Evolutionary conservation across 1,140 invertebrate species (phyloP), one percentile per base, ranked within the genome.

Genomic region (Camponotus vicinus): DNA sequence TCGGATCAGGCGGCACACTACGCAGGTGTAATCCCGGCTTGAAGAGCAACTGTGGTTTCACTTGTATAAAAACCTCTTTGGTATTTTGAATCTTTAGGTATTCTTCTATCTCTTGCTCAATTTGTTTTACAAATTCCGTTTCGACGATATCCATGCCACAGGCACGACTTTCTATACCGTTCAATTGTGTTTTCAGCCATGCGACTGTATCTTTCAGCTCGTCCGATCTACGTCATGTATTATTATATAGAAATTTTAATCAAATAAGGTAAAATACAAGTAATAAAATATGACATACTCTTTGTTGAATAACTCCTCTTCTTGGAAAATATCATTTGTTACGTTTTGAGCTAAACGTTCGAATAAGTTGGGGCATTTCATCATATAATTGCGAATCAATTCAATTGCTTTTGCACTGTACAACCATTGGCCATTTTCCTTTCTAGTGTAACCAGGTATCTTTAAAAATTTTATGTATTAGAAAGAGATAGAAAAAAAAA

Each of bases 371-470:
- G 98, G 97, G 95, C 97, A 99, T 84, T 96, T 95, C 11, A 94
- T 71, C 83, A 97, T 96, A 92, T 98, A 99, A 3, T 95, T 93
- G 37, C 94, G 91, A 21, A 99, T 96, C 0, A 97, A 93, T n/a
- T 97, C 94, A 0, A 98, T 90, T 15, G 97, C 96, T 90, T 97
- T 97, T n/a, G 95, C 89, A 1, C 98, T 98, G 93, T 99, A 99
- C 8, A 96, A 93, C 98, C 98, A 99, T 34, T 96, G 93, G 86
- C 96, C 96, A 18, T 96, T 96, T 0, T 96, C 92, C 92, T 97
- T 97, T 71, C 96, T 97, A 0, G 98, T 98, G 92, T 97, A 99
- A 11, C 98, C 98, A 40, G 97, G 96, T 0, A 98, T 96, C 94
- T 98, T 95, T 92, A 96, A 96, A 89, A 80, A 83, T 61, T 82